These are phyloP conservation scores for Diogma glabrata DNA, from an alignment of 2,888 invertebrate genomes.

Conservation along the genomic window DNA sequence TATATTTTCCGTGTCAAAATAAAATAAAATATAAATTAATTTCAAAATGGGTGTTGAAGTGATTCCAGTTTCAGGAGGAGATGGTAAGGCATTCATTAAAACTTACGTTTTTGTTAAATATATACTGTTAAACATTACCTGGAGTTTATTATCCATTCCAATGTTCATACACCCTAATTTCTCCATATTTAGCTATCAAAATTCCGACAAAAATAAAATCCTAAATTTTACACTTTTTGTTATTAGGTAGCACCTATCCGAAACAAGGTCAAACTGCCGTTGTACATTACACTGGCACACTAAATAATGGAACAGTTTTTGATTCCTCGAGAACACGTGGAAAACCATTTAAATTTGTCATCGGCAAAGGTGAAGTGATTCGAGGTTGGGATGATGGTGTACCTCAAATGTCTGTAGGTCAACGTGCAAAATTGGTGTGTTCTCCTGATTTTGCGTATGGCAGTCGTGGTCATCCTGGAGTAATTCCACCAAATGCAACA, in stretches of 20 bases:
- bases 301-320: constrained; percentile 84
- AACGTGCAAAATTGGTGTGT: constrained; percentile 86
- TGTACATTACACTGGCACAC: constrained; percentile 93
- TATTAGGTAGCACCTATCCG: constrained; percentile 77
- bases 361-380: constrained; percentile 94
- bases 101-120: too few relatives aligned
- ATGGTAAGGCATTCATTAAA: too few relatives aligned
- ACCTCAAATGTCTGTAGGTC: constrained; percentile 83
- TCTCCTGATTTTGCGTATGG: constrained; percentile 97
- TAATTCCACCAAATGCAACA: constrained; percentile 90
- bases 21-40: too few relatives aligned
- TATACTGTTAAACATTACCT: too few relatives aligned
- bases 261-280: constrained; percentile 89
- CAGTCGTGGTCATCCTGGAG: constrained; percentile 78
- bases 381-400: constrained; percentile 97
- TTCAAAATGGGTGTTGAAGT: constrained; percentile 93
- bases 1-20: too few relatives aligned
- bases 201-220: too few relatives aligned
- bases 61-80: constrained; percentile 67
- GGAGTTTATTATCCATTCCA: too few relatives aligned
- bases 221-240: constrained; percentile 12
- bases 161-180: too few relatives aligned
- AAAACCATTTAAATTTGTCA: constrained; percentile 87
- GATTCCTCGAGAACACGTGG: constrained; percentile 95
- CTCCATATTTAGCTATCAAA: too few relatives aligned